These are phyloP conservation scores for Alaudala cheleensis DNA, from an alignment of 2,113 vertebrate species.

Conservation along the genomic window DNA sequence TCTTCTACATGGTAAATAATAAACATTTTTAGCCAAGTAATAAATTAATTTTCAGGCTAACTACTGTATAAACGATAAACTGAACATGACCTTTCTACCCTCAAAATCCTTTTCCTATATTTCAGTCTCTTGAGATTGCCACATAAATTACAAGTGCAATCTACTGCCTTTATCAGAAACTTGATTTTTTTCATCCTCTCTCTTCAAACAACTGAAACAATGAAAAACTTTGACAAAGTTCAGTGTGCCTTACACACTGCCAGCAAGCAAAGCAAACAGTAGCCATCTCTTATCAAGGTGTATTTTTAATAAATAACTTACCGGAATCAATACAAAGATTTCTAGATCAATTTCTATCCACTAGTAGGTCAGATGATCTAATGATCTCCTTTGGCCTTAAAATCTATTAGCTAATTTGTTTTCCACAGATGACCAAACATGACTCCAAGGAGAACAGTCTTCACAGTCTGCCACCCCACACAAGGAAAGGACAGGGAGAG, in stretches of 20 bases:
- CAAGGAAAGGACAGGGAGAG: not conserved
- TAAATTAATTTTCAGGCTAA: not conserved
- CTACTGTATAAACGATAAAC: not conserved
- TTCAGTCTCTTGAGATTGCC: not conserved
- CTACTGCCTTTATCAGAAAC: not conserved
- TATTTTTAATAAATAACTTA: conserved; percentile 7
- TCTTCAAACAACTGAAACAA: not conserved
- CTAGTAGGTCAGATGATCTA: not conserved
- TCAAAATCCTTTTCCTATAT: not conserved
- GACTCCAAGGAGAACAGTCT: not conserved
- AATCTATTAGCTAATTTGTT: conserved; percentile 5
- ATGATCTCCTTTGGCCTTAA: not conserved
- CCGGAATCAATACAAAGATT: not conserved
- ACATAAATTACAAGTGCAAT: not conserved
- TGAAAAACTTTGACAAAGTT: not conserved
- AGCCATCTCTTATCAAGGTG: not conserved
- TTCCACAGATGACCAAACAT: not conserved
- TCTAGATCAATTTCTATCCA: not conserved
- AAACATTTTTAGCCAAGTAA: not conserved
- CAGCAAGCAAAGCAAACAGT: not conserved
- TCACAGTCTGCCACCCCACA: not conserved
- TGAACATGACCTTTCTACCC: not conserved
- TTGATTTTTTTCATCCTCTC: not conserved
- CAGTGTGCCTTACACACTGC: not conserved
- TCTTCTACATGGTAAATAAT: not conserved